Base-by-base conservation (phyloP, 2,113 vertebrate species). In the Natator depressus region DNA sequence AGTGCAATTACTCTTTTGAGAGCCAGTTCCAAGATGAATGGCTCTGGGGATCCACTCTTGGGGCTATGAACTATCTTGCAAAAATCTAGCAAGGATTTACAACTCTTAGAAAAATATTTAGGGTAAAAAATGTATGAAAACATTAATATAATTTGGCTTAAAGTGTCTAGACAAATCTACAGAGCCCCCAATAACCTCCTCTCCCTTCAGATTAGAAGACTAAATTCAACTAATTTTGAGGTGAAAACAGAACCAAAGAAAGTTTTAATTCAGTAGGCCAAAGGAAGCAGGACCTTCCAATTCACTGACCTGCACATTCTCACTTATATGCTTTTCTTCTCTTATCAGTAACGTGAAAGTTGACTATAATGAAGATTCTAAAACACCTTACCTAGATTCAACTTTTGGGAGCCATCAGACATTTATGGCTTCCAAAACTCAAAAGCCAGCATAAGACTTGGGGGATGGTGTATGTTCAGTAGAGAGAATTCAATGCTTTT, bases 1-100 rank as follows among this genome's bases (percentile, higher is more conserved):
- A 57, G 76, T 59, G 78, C 93, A 96, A 96, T 96, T 95, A 95
- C 90, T 97, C 95, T 91, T 62, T 35, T 82, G 96, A 96, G 95
- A 78, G 54, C 81, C 76, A 83, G 88, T 62, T 24, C 78, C 27
- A 90, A 96, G 93, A 95, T 0, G 19, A 65, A 95, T 88, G 75
- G 75, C 91, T 55, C 78, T 49, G 91, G 93, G 81, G 92, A 88
- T 90, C 91, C 88, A 81, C 84, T 90, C 91, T 87, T 80, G 59
- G 86, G 95, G 88, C 82, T 51, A 85, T 59, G 87, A 96, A 94
- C 75, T 93, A 91, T 92, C 49, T 29, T 90, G 89, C 90, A 95
- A 97, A 96, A 96, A 94, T 82, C 80, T 46, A 91, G 80, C 75
- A 82, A 94, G 81, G 84, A 55, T 89, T 87, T 85, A 3, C 27